Conservation (phyloP, 2,888 invertebrate species). For the Aporophyla nigra region DNA sequence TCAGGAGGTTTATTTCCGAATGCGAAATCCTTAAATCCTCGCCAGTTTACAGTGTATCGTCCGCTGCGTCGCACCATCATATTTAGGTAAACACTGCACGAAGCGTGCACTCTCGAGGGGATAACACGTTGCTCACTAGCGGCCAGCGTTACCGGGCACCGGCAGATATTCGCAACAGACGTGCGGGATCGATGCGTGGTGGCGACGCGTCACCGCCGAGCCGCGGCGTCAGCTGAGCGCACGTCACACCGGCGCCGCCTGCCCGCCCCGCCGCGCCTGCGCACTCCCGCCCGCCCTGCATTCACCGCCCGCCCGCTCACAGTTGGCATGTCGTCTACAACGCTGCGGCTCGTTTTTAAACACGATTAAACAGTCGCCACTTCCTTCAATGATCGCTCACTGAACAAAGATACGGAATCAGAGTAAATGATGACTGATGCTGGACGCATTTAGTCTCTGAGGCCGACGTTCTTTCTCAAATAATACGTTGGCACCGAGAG, state of each 20-base stretch:
- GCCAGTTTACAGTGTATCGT: slow-evolving; percentile 89
- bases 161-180: slow-evolving; percentile 73
- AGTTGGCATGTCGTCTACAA: slow-evolving; percentile 61
- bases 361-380: slow-evolving; percentile 46
- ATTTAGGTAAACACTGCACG: slow-evolving; percentile 67
- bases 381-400: slow-evolving; percentile 41
- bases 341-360: slow-evolving; percentile 53
- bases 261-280: slow-evolving; percentile 82
- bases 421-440: slow-evolving; percentile 52
- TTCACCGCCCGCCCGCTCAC: slow-evolving; percentile 60
- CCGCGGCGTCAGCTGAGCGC: slow-evolving; percentile 86
- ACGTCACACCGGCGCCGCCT: slow-evolving; percentile 82
- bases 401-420: slow-evolving; percentile 49
- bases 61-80: slow-evolving; percentile 90
- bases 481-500: slow-evolving; percentile 55
- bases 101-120: slow-evolving; percentile 65
- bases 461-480: slow-evolving; percentile 63
- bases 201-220: slow-evolving; percentile 79
- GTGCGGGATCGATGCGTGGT: slow-evolving; percentile 81
- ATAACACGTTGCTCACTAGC: slow-evolving; percentile 72
- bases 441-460: slow-evolving; percentile 54
- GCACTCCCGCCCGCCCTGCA: slow-evolving; percentile 78
- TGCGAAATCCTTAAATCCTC: slow-evolving; percentile 88
- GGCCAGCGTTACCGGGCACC: slow-evolving; percentile 73
- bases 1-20: slow-evolving; percentile 88